Evolutionary conservation across 2,113 vertebrate species (phyloP).

Genomic region (Ciconia boyciana): DNA sequence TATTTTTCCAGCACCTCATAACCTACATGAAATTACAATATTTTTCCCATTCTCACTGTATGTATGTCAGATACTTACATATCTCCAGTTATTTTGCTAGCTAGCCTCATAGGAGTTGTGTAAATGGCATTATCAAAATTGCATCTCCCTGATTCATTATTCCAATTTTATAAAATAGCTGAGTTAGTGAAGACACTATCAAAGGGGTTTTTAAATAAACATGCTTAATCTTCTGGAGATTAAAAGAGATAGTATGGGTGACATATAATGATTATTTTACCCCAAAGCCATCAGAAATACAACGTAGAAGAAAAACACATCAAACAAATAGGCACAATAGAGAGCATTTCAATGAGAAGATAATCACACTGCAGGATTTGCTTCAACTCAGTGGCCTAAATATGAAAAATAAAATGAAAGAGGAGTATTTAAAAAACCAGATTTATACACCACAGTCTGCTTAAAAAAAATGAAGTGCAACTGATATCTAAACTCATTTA

Average conservation of each 20-base stretch:
- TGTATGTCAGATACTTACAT: conserved; percentile 12
- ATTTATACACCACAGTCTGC: background rate
- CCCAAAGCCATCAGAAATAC: conserved; percentile 36
- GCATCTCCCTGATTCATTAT: conserved; percentile 46
- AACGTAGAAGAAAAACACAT: conserved; percentile 35
- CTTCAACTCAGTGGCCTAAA: conserved; percentile 1
- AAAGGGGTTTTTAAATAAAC: conserved; percentile 61
- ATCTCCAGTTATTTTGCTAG: conserved; percentile 7
- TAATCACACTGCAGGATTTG: conserved; percentile 27
- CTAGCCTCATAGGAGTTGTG: conserved; percentile 12
- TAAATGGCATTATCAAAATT: conserved; percentile 53
- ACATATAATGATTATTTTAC: conserved; percentile 39
- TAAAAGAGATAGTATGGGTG: conserved; percentile 53
- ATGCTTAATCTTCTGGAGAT: conserved; percentile 62
- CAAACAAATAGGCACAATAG: conserved; percentile 63
- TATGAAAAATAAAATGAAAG: conserved; percentile 12
- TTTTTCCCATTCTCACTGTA: conserved; percentile 30
- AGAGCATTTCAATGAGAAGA: conserved; percentile 50
- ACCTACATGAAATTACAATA: conserved; percentile 48
- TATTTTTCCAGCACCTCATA: conserved; percentile 40
- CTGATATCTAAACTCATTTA: background rate
- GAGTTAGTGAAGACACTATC: conserved; percentile 57
- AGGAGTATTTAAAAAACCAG: background rate
- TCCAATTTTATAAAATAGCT: conserved; percentile 47
- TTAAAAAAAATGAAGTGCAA: background rate